These are phyloP conservation scores for Volucella bombylans DNA, from an alignment of 2,888 invertebrate genomes.

Conservation along the genomic window DNA sequence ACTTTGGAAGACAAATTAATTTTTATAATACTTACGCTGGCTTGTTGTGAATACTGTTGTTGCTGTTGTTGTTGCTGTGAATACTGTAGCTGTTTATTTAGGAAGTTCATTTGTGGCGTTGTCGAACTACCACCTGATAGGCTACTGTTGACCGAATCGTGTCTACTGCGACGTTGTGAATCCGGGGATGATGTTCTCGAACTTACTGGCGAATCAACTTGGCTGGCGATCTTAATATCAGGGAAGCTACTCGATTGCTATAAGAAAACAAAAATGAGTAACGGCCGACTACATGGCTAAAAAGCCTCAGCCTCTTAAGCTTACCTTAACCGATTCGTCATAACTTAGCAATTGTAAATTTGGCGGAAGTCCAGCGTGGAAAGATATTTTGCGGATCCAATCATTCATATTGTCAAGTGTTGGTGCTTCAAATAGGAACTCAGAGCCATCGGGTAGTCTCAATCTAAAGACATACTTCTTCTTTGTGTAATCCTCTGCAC, in stretches of 20 bases:
- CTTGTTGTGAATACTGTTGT: conserved; percentile 75
- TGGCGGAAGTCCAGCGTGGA: conserved; percentile 95
- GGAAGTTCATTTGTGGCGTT: conserved; percentile 84
- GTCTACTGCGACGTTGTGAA: conserved; percentile 81
- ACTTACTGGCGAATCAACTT: conserved; percentile 84
- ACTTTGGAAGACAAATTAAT: background rate
- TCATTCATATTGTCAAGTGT: conserved; percentile 90
- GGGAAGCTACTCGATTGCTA: conserved; percentile 82
- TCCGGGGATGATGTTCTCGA: conserved; percentile 85
- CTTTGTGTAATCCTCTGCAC: conserved; percentile 97
- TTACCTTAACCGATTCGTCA: conserved; percentile 86
- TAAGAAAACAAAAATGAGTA: conserved; percentile 10
- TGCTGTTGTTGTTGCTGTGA: conserved; percentile 80
- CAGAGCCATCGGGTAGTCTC: conserved; percentile 93
- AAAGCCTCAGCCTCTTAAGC: background rate
- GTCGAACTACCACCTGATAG: conserved; percentile 80
- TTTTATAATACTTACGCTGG: conserved; percentile 62
- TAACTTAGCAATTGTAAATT: conserved; percentile 93
- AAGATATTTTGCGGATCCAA: conserved; percentile 95
- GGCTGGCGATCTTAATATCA: conserved; percentile 80
- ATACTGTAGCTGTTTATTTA: conserved; percentile 83
- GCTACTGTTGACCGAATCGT: conserved; percentile 79
- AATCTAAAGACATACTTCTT: conserved; percentile 96
- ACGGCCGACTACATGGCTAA: too few species aligned
- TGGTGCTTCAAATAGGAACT: conserved; percentile 93